Evolutionary conservation across 2,797 vertebrate species (phyloP).

Genomic region (Ctenochaetus hawaiiensis): DNA sequence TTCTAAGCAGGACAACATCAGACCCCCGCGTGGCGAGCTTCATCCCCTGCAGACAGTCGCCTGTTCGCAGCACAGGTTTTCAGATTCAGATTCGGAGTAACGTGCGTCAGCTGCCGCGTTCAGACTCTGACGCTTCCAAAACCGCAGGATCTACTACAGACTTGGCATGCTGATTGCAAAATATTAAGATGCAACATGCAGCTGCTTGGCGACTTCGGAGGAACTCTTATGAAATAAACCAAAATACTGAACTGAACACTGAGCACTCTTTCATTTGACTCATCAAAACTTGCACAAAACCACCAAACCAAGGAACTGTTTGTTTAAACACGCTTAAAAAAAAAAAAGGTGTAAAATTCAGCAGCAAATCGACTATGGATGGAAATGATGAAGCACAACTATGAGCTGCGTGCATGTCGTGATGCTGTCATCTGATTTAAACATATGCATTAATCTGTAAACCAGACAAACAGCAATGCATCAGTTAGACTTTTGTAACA

Average conservation of each 20-base stretch:
- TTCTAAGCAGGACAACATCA: conserved; percentile 59
- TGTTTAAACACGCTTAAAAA: conserved; percentile 13
- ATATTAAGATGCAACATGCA: conserved; percentile 29
- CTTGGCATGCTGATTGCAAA: conserved; percentile 20
- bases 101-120: conserved; percentile 13
- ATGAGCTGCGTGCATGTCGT: conserved; percentile 4
- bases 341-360: background rate
- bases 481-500: too few relatives aligned
- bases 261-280: conserved; percentile 21
- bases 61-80: conserved; percentile 20
- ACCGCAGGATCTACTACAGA: conserved; percentile 50
- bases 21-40: conserved; percentile 20
- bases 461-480: conserved; percentile 24
- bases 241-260: conserved; percentile 13
- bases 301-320: conserved; percentile 6
- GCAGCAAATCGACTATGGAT: conserved; percentile 28
- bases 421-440: conserved; percentile 30
- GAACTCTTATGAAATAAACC: conserved; percentile 37
- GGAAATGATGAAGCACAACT: conserved; percentile 27
- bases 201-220: conserved; percentile 20
- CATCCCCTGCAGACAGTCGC: conserved; percentile 42
- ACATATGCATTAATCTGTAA: background rate
- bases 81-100: background rate
- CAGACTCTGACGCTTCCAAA: conserved; percentile 31
- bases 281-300: conserved; percentile 24